Percentiles rank a stretch among this genome's conserved stretches.
phyloP scores from a whole-genome alignment of 2,797 vertebrate genomes.

The Austrolebias charrua region DNA sequence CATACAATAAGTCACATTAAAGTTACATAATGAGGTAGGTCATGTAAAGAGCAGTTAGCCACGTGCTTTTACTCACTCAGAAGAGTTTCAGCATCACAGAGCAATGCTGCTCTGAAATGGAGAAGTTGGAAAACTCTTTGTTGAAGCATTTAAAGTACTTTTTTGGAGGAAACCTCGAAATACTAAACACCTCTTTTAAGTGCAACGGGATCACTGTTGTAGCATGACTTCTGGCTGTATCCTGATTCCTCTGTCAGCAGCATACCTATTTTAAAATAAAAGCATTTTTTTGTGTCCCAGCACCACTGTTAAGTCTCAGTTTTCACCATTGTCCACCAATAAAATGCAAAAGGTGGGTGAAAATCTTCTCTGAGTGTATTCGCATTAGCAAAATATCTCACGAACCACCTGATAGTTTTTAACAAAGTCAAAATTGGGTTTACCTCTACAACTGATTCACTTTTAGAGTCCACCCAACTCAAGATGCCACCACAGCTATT shows the following conservation, averaged over 20 bases:
- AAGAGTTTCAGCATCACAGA: not conserved
- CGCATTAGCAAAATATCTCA: too few species aligned
- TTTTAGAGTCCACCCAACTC: too few species aligned
- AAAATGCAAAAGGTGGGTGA: too few species aligned
- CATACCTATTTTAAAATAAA: conserved; percentile 1
- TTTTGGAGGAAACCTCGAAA: conserved; percentile 10
- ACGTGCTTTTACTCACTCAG: not conserved
- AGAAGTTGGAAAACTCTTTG: conserved; percentile 35
- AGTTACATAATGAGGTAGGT: conserved; percentile 5
- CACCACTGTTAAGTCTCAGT: not conserved
- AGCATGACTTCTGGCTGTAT: not conserved
- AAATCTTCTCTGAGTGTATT: too few species aligned
- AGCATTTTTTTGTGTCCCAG: not conserved
- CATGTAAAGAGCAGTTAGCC: not conserved
- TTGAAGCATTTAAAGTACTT: conserved; percentile 17
- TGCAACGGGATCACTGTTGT: not conserved
- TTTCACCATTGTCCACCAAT: not conserved
- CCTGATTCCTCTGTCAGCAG: not conserved
- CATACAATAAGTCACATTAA: conserved; percentile 3
- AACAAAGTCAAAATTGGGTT: too few species aligned
- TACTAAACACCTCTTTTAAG: conserved; percentile 22
- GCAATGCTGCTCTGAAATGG: conserved; percentile 3
- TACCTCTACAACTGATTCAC: too few species aligned
- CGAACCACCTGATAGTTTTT: too few species aligned
- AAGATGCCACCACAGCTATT: too few species aligned